Evolutionary conservation across 2,888 invertebrate genomes (phyloP), one percentile per base, ranked within the genome.

Genomic region (Spilosoma lubricipeda): DNA sequence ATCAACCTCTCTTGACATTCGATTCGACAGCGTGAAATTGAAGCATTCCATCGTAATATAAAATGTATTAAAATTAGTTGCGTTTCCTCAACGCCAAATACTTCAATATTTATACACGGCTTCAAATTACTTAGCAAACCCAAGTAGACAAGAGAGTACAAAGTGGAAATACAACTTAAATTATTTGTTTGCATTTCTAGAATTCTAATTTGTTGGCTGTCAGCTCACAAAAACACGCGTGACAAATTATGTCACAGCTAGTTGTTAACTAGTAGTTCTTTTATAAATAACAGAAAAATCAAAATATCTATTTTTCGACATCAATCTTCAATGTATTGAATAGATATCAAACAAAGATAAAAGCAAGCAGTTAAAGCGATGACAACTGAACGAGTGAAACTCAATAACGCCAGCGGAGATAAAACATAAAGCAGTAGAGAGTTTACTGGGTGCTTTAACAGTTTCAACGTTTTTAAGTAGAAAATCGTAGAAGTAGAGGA

Each of bases 21-120:
- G 85, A 87, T 86, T 86, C 84, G 90, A 90, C 90, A 87, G 88
- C 90, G 90, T 91, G 88, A 92, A 92, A 91, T 91, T 90, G 87
- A 87, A 87, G 80, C 85, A 82, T 77, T 78, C 76, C 71, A 72
- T 45, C 48, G 69, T 76, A 74, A 71, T 76, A 76, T 80, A 78
- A 83, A 76, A 78, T 72, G 69, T 76, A 75, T 77, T 77, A 83
- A 84, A 85, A 82, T 85, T 81, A 78, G 66, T 76, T 70, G 11
- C 39, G 68, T 72, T 67, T 74, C 73, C 39, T 23, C 65, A 70
- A 78, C 79, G 81, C 84, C 78, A 68, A 74, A 71, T 83, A 78
- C 66, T 52, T 75, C 72, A 73, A 76, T 78, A n/a, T 39, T 65
- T 63, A 48, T 18, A 42, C 52, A 36, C 63, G 39, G 23, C 30